phyloP scores from a whole-genome alignment of 2,113 vertebrate genomes.

The Ictalurus punctatus region DNA sequence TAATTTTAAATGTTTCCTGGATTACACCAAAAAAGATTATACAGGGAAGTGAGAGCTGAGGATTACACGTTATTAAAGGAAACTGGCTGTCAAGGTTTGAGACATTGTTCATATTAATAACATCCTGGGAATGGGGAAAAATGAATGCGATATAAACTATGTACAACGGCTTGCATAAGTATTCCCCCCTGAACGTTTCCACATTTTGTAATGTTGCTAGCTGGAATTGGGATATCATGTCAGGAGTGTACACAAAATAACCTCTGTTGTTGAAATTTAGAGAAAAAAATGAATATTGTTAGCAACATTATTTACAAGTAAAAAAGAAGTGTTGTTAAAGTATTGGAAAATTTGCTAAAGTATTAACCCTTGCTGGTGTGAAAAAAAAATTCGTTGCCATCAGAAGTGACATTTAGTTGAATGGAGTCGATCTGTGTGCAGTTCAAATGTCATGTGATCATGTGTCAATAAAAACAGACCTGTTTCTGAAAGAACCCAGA shows the following conservation, averaged over 20 bases:
- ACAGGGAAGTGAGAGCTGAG: background rate
- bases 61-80: background rate
- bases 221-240: background rate
- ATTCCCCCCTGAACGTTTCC: background rate
- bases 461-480: background rate
- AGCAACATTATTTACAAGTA: background rate
- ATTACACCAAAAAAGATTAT: background rate
- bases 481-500: too few relatives aligned
- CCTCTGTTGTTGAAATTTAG: background rate
- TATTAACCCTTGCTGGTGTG: background rate
- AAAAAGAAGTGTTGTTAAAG: background rate
- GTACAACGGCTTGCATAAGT: background rate
- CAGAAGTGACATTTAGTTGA: background rate
- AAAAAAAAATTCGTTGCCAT: background rate
- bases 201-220: background rate
- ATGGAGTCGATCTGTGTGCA: background rate
- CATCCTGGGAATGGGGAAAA: background rate
- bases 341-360: background rate
- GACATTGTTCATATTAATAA: background rate
- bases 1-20: conserved; percentile 5
- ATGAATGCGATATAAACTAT: background rate
- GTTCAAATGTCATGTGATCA: background rate
- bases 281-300: background rate
- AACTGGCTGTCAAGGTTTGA: background rate
- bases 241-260: background rate